These are phyloP conservation scores for Automeris io DNA, from an alignment of 2,888 invertebrate species.

Conservation along the genomic window DNA sequence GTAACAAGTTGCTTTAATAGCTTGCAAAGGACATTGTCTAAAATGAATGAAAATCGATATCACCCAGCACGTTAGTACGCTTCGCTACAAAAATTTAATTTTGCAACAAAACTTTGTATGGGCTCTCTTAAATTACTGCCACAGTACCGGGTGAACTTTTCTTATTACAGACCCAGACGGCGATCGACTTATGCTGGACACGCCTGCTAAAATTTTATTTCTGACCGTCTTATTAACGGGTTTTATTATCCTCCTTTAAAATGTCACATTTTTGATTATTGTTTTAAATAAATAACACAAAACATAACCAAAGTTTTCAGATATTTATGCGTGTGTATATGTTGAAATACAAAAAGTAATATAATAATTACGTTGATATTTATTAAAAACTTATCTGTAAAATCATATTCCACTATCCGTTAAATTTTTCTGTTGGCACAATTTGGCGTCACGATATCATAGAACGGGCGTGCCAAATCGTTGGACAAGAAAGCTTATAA, in stretches of 20 bases:
- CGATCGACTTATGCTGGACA: slow-evolving; percentile 12
- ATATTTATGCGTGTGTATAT: neutral
- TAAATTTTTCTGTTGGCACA: no score
- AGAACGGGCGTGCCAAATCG: no score
- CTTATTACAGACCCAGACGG: slow-evolving; percentile 38
- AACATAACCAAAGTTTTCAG: no score
- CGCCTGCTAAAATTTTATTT: slow-evolving; percentile 1
- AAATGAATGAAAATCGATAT: slow-evolving; percentile 18
- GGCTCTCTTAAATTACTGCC: slow-evolving; percentile 55
- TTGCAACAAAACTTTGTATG: slow-evolving; percentile 49
- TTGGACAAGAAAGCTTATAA: no score
- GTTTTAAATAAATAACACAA: no score
- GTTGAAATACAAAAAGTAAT: neutral
- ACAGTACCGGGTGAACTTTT: slow-evolving; percentile 45
- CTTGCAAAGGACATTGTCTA: slow-evolving; percentile 11
- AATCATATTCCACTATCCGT: no score
- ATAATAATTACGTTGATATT: no score
- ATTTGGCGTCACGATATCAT: no score
- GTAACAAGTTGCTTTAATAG: slow-evolving; percentile 13
- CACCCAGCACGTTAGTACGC: slow-evolving; percentile 17
- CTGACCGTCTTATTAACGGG: neutral
- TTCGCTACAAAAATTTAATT: slow-evolving; percentile 52
- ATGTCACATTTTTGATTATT: no score
- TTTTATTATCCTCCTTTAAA: no score
- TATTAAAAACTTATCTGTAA: no score